phyloP scores from a whole-genome alignment of 2,113 vertebrate species.

The Onychostruthus taczanowskii region DNA sequence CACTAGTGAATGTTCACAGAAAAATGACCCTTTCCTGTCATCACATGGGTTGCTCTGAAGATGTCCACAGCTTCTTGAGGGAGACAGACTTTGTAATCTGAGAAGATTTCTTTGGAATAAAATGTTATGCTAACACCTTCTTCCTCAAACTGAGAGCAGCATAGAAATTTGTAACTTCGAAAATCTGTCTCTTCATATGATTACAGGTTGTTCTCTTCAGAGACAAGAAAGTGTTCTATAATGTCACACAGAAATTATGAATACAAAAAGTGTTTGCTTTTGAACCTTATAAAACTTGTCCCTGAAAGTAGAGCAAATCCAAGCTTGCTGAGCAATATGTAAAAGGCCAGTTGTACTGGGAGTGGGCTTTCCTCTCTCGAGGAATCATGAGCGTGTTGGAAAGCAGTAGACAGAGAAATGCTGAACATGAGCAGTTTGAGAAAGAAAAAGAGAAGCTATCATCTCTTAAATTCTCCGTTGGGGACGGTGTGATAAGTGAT shows the following conservation, averaged over 20 bases:
- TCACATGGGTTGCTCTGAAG: neutral
- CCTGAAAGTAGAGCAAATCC: neutral
- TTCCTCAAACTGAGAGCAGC: neutral
- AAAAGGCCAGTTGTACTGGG: neutral
- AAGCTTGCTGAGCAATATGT: neutral
- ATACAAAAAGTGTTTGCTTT: neutral
- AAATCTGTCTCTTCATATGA: neutral
- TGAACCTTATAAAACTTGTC: neutral
- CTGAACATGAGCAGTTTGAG: neutral
- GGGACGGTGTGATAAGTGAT: conserved; percentile 1
- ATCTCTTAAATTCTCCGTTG: neutral
- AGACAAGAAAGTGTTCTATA: neutral
- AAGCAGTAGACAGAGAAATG: neutral
- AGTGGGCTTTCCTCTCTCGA: conserved; percentile 5
- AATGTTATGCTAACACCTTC: neutral
- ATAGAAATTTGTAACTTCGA: neutral
- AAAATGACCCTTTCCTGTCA: neutral
- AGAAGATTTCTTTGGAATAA: neutral
- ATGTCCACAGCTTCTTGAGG: neutral
- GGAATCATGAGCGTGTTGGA: conserved; percentile 10
- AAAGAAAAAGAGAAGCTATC: neutral
- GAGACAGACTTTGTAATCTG: neutral
- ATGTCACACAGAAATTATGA: neutral
- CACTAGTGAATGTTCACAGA: neutral
- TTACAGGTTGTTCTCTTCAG: neutral